Evolutionary conservation across 1,140 invertebrate genomes (phyloP), one percentile per base, ranked within the genome.

Genomic region (Apis cerana): DNA sequence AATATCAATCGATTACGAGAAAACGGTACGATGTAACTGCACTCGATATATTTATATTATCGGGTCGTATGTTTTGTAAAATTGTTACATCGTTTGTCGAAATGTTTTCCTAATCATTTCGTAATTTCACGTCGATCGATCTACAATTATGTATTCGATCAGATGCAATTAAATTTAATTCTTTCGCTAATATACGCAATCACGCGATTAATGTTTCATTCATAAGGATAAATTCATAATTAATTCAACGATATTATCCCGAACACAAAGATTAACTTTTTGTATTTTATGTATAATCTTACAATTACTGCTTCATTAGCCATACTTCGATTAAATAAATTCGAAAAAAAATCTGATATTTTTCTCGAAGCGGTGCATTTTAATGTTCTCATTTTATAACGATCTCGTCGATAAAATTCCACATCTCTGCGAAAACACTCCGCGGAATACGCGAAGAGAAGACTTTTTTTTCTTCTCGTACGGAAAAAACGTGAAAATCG

Each of bases 101-200:
- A 11, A 23, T 56, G 33, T 19, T 56, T 58, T 72, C 23, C 13
- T 17, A 69, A 69, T 10, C 43, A 13, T 52, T 56, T 72, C 27
- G 23, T 21, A 72, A 72, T 10, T 43, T 56, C 52, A 21, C 50
- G 11, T 72, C 1, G 4, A 56, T 23, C 11, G 33, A 33, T 23
- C 23, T 58, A 13, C 27, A 72, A 72, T 72, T 72, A 72, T 33
- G 70, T 72, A 72, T 72, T 72, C 56, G 56, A 21, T 5, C 52
- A 33, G 23, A 33, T 71, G 17, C 70, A 71, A 4, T 71, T 71
- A 71, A 56, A 71, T 33, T 21, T 56, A 17, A 33, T 21, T 33
- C 23, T 33, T 72, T 56, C 70, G 27, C 23, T 50, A 69, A 52
- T 7, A 54, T 21, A 43, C 23, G 33, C 5, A 8, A 23, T 72